Evolutionary conservation across 2,797 vertebrate genomes (phyloP).

Genomic region (Naso thynnoides): DNA sequence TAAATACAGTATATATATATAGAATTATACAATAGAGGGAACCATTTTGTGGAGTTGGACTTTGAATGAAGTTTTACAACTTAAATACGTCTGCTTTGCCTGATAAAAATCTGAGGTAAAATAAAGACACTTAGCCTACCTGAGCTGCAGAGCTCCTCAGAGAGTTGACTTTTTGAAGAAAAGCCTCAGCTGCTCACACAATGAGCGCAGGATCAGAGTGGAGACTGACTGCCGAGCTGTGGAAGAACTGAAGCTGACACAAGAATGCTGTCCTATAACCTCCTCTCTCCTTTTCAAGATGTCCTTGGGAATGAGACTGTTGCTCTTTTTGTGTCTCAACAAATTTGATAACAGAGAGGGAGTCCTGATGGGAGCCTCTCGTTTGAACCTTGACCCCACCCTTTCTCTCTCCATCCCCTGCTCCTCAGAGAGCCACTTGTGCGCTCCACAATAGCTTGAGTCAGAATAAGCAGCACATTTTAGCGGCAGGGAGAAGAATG

Average conservation of each 20-base stretch:
- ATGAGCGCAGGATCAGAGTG: constrained; percentile 57
- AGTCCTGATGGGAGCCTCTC: constrained; percentile 76
- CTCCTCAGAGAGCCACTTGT: constrained; percentile 88
- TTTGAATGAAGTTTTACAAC: background rate
- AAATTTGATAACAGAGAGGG: constrained; percentile 87
- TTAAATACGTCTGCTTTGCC: background rate
- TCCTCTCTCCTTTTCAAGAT: constrained; percentile 65
- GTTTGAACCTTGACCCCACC: constrained; percentile 85
- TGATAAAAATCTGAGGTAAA: background rate
- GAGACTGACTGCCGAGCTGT: constrained; percentile 32
- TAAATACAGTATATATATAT: too few species aligned
- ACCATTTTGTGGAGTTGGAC: background rate
- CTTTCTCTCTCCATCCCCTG: constrained; percentile 79
- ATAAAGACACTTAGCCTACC: constrained; percentile 68
- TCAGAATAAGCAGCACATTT: constrained; percentile 82
- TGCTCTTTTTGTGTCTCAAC: constrained; percentile 83
- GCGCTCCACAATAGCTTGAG: constrained; percentile 83
- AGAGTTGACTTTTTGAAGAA: constrained; percentile 27
- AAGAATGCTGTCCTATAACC: constrained; percentile 66
- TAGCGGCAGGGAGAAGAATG: constrained; percentile 79
- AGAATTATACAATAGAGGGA: background rate
- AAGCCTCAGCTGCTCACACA: constrained; percentile 35
- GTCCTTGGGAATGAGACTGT: constrained; percentile 76
- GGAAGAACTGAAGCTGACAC: constrained; percentile 51
- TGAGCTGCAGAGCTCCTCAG: constrained; percentile 30